These are phyloP conservation scores for Sylvilagus bachmani DNA, from an alignment of 2,113 vertebrate species.

Conservation along the genomic window DNA sequence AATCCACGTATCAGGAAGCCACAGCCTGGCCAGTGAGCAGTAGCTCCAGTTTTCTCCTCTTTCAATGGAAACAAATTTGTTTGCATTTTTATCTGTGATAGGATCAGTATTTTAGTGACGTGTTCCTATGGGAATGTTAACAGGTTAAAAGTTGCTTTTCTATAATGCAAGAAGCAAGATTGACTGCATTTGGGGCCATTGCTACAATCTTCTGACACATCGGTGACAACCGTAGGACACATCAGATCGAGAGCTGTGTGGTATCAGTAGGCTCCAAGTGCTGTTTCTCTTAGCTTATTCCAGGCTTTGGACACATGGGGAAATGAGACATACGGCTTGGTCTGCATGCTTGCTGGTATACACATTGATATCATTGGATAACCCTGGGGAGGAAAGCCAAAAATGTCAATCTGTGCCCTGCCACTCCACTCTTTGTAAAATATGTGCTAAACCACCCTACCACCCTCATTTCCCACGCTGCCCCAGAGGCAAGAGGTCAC, in stretches of 20 bases:
- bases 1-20: neutral
- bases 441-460: neutral
- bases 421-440: neutral
- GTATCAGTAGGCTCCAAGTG: neutral
- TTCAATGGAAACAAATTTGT: neutral
- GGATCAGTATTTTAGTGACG: neutral
- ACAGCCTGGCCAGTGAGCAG: neutral
- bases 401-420: neutral
- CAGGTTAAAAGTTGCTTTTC: neutral
- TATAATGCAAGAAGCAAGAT: neutral
- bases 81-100: neutral
- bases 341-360: neutral
- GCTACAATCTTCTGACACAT: neutral
- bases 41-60: neutral
- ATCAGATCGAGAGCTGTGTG: neutral
- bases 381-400: neutral
- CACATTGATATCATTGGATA: neutral
- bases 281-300: neutral
- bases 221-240: accelerated
- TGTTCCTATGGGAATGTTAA: neutral
- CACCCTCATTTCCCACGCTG: too few species aligned
- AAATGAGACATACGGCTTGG: accelerated
- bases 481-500: neutral
- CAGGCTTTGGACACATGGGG: neutral
- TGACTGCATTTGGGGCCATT: neutral